Conservation (phyloP, 2,113 vertebrate genomes). For the Heptranchias perlo region DNA sequence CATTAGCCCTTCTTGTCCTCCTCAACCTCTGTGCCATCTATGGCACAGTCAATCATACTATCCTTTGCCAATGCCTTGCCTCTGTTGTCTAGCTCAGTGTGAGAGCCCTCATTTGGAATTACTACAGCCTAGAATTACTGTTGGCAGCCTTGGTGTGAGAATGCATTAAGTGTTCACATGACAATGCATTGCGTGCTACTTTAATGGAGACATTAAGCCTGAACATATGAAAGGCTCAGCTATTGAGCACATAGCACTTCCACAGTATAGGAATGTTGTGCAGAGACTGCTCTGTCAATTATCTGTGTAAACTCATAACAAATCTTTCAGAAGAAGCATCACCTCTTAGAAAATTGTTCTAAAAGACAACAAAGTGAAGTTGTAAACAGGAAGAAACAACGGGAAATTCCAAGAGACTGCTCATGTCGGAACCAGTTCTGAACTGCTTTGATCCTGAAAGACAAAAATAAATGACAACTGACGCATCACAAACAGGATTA, state of each 20-base stretch:
- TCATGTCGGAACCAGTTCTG: not conserved
- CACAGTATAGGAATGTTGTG: not conserved
- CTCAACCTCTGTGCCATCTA: not conserved
- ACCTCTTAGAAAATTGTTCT: not conserved
- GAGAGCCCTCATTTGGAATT: not conserved
- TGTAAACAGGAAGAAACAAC: not conserved
- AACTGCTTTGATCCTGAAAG: not conserved
- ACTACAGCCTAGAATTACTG: not conserved
- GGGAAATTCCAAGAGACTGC: not conserved
- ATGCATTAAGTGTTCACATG: not conserved
- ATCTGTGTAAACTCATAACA: not conserved
- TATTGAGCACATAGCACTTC: not conserved
- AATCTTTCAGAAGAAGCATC: not conserved
- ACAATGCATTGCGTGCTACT: not conserved
- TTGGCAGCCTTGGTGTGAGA: not conserved
- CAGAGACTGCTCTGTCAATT: not conserved
- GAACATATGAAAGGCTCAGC: not conserved
- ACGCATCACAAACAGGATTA: conserved; percentile 15
- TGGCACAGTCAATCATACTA: not conserved
- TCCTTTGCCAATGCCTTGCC: not conserved
- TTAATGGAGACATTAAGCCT: not conserved
- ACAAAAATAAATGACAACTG: not conserved
- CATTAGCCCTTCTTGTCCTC: not conserved
- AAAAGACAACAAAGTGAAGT: not conserved
- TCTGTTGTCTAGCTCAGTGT: not conserved